Base-by-base conservation (phyloP, 2,888 invertebrate species). In the Eucriotettix oculatus region DNA sequence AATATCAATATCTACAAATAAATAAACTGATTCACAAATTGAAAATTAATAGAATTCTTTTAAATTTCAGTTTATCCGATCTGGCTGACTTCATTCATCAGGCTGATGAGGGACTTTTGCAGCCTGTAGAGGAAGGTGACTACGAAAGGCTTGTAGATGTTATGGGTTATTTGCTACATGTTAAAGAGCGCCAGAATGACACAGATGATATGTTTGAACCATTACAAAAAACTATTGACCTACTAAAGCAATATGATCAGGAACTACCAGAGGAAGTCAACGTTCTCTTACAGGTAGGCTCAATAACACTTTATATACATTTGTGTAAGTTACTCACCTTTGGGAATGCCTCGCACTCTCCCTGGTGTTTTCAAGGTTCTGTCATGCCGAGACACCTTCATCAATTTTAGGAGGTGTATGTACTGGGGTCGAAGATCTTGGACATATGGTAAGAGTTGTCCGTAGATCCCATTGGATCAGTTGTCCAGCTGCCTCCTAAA, bases 181-280 rank as follows among this genome's bases (percentile, higher is more conserved):
- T 97, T 0, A 94, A 94, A 74, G 96, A 97, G 69, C 79, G 95
- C 52, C 86, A 90, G 65, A 77, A 81, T 5, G 83, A 83, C 12
- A 95, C 95, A 0, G 96, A 97, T 71, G 91, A 90, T 67, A 95
- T 97, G 93, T 97, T 97, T 72, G 90, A 88, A 63, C 96, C 97
- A 0, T 78, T 97, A 59, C 88, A 90, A 66, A 91, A 94, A 72
- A 95, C 92, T 10, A 92, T 96, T 66, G 91, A 94, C 68, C 76
- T 97, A 10, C 76, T 97, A 1, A 93, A 93, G 73, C 90, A 89
- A 69, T 97, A 96, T 71, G 94, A 95, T 68, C 93, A 94, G 81
- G 96, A 97, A 72, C 89, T 97, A 70, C 92, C 96, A 0, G 96
- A 97, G 74, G 93, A 94, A 76, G 92, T 96, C 1, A 94, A 95